Conservation (phyloP, 2,888 invertebrate genomes). For the Dicranocentrus wangi region DNA sequence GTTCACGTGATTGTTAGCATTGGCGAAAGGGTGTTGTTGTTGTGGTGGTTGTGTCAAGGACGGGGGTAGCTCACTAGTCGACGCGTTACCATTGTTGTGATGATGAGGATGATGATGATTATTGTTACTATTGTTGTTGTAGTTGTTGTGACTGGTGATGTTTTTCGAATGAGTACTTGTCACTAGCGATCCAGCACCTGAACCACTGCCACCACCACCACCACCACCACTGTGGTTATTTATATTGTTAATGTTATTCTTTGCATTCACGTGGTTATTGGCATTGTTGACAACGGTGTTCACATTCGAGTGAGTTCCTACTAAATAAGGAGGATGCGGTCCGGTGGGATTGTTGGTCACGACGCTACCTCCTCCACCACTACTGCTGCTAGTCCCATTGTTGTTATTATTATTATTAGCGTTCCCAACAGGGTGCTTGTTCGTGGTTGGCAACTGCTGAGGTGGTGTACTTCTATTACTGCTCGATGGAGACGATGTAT, state of each 20-base stretch:
- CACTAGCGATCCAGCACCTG: slow-evolving; percentile 44
- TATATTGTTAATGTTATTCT: slow-evolving; percentile 47
- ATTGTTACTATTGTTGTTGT: slow-evolving; percentile 41
- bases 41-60: no score
- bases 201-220: slow-evolving; percentile 35
- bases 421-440: slow-evolving; percentile 37
- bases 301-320: slow-evolving; percentile 34
- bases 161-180: slow-evolving; percentile 24
- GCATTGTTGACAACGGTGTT: slow-evolving; percentile 47
- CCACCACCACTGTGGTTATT: slow-evolving; percentile 53
- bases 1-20: slow-evolving; percentile 53
- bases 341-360: slow-evolving; percentile 52
- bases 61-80: slow-evolving; percentile 23
- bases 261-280: slow-evolving; percentile 53
- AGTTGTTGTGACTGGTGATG: slow-evolving; percentile 37
- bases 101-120: no score
- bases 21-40: slow-evolving; percentile 27
- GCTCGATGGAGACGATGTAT: slow-evolving; percentile 34
- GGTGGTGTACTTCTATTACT: slow-evolving; percentile 61
- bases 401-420: slow-evolving; percentile 64
- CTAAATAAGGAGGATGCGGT: slow-evolving; percentile 29
- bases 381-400: slow-evolving; percentile 2
- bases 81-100: slow-evolving; percentile 43
- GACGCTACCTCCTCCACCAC: not conserved
- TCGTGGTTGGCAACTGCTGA: slow-evolving; percentile 63